Evolutionary conservation across 2,797 vertebrate species (phyloP), one percentile per base, ranked within the genome.

Genomic region (Melanotaenia parkinsoni): DNA sequence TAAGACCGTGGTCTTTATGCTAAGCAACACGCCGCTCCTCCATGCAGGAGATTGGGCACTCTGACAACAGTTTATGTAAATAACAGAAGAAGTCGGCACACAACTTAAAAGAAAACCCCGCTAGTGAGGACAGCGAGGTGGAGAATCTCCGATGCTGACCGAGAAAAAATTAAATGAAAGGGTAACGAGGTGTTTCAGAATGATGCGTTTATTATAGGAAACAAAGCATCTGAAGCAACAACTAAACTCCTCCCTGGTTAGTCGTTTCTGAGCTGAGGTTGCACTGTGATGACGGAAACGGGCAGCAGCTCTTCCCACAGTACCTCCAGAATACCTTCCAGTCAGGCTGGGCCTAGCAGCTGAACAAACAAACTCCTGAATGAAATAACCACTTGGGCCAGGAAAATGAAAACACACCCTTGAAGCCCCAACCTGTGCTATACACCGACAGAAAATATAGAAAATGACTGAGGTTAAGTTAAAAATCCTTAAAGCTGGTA

Each of bases 21-120:
- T 92, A 93, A 94, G 91, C 91, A 89, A 89, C 82, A 69, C 65
- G 54, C 82, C 61, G 74, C 85, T 91, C 77, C 85, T 87, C 87
- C 67, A 54, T 84, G 87, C 84, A 14, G 63, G 81, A 90, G 89
- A 90, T 93, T 92, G 91, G 92, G 92, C 90, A 56, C 83, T 61
- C 82, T 89, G 92, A 94, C 93, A 93, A 89, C 90, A 91, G 87
- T 93, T 94, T 95, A 94, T 94, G 92, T 92, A 93, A 94, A 94
- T 93, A 93, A 84, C 88, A 66, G 80, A 86, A 90, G 86, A 91
- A 82, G 80, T 77, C 66, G 5, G 75, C 54, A 33, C 77, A 81
- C 80, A 85, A 83, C 80, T 88, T 83, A 70, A 70, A 70, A 62
- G 51, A 72, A 58, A 12, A 9, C 16, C 18, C 9, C 5, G 28